Percentiles rank a stretch among this genome's conserved stretches.
Evolutionary conservation across 2,113 vertebrate genomes (phyloP).

Genomic region (Bostrychus sinensis): DNA sequence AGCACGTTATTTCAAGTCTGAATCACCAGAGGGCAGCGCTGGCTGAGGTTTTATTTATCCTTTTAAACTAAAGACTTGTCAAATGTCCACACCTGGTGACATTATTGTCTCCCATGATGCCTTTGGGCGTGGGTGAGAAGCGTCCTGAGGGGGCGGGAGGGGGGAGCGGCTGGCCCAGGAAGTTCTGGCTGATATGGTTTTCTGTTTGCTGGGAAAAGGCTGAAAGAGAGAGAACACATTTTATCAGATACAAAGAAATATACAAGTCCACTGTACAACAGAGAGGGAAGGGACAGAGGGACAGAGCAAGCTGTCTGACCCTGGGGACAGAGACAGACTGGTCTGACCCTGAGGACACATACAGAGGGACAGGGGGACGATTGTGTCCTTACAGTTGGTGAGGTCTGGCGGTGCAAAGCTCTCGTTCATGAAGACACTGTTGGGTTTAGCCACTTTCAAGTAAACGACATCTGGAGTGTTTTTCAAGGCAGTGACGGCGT

Average conservation of each 20-base stretch:
- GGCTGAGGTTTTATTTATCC: too few relatives aligned
- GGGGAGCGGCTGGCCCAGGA: constrained; percentile 83
- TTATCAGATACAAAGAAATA: too few relatives aligned
- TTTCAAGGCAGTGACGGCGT: constrained; percentile 98
- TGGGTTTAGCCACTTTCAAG: constrained; percentile 96
- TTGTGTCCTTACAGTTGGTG: constrained; percentile 89
- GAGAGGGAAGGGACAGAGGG: too few relatives aligned
- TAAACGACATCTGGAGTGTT: constrained; percentile 97
- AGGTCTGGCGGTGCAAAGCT: constrained; percentile 91
- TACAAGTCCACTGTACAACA: too few relatives aligned
- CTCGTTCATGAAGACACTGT: constrained; percentile 95
- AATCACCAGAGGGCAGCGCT: constrained; percentile 20
- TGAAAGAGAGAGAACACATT: too few relatives aligned
- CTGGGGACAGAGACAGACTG: too few relatives aligned
- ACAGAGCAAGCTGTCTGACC: too few relatives aligned
- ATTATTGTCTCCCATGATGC: constrained; percentile 89
- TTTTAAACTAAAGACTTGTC: too few relatives aligned
- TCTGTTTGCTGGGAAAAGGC: constrained; percentile 90
- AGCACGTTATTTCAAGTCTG: background rate
- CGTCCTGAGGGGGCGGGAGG: constrained; percentile 85
- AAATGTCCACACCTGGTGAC: constrained; percentile 86
- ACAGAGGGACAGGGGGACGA: too few relatives aligned
- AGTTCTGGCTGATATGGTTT: constrained; percentile 90
- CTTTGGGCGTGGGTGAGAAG: constrained; percentile 90
- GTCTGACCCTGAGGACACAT: too few relatives aligned